These are phyloP conservation scores for Eristalis arbustorum DNA, from an alignment of 2,888 invertebrate genomes.

Conservation along the genomic window DNA sequence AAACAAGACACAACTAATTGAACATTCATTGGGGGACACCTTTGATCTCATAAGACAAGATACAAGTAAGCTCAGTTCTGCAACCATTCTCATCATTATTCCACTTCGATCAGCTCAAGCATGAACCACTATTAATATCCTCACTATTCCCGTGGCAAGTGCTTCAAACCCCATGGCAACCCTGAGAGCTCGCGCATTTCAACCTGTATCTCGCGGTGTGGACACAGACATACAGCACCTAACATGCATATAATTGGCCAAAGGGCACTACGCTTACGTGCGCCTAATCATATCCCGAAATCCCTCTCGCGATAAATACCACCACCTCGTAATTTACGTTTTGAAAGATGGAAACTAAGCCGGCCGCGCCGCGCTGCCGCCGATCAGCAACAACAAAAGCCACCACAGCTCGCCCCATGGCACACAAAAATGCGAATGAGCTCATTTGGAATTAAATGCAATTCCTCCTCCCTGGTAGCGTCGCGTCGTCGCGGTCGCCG, in stretches of 20 bases:
- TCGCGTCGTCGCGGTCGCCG: no score
- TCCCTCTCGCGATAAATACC: constrained; percentile 71
- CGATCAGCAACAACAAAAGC: background rate
- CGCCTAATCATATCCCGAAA: constrained; percentile 72
- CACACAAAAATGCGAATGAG: constrained; percentile 61
- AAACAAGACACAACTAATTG: no score
- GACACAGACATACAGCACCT: constrained; percentile 27
- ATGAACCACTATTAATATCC: no score
- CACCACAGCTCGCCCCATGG: background rate
- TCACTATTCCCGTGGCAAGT: background rate
- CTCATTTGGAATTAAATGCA: constrained; percentile 68
- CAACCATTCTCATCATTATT: no score
- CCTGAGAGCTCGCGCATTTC: constrained; percentile 19
- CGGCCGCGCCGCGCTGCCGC: background rate
- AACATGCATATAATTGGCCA: constrained; percentile 68
- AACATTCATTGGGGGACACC: no score
- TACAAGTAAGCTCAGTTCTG: no score
- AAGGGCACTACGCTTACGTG: constrained; percentile 71
- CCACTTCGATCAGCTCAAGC: no score
- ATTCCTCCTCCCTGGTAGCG: constrained; percentile 18
- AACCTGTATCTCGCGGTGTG: constrained; percentile 32
- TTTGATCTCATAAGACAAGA: no score
- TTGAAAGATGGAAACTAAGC: constrained; percentile 43
- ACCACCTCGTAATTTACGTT: constrained; percentile 70
- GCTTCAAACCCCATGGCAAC: constrained; percentile 27